These are phyloP conservation scores for Polyodon spathula DNA, from an alignment of 2,113 vertebrate species.

Conservation along the genomic window DNA sequence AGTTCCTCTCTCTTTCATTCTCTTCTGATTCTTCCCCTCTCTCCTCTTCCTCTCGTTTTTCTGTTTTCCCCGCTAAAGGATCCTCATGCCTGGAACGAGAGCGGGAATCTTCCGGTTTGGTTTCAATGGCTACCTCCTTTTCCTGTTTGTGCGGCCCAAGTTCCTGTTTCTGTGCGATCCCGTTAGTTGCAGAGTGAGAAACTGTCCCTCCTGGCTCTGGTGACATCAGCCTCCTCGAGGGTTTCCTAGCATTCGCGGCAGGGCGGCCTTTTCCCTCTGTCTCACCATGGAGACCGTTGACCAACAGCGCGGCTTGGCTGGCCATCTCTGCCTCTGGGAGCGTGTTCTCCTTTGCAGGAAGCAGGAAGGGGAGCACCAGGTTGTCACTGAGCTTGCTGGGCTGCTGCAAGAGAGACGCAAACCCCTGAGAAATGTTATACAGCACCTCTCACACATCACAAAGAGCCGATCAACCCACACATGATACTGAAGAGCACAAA, in stretches of 20 bases:
- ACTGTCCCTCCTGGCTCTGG: constrained; percentile 1
- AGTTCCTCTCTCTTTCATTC: constrained; percentile 4
- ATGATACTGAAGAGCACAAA: background rate
- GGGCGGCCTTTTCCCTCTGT: constrained; percentile 13
- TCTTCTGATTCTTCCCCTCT: constrained; percentile 6
- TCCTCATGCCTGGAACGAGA: too few species aligned
- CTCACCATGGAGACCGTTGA: constrained; percentile 32
- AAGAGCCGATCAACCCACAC: background rate
- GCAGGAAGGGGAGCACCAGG: constrained; percentile 56
- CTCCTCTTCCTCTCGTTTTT: background rate
- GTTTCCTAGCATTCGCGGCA: constrained; percentile 18
- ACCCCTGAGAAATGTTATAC: background rate
- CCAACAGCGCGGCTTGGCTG: constrained; percentile 25
- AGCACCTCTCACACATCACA: background rate
- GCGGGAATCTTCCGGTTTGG: constrained; percentile 7
- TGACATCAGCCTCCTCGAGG: constrained; percentile 1
- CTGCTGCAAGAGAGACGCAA: constrained; percentile 24
- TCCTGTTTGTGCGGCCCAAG: background rate
- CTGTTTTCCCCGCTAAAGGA: fast-evolving
- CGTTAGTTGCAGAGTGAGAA: background rate
- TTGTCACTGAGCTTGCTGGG: constrained; percentile 48
- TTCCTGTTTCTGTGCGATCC: constrained; percentile 16
- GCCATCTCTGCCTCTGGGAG: constrained; percentile 44
- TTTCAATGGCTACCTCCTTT: constrained; percentile 1
- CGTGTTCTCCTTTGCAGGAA: constrained; percentile 42